Base-by-base conservation (phyloP, 2,888 invertebrate genomes). In the Trissolcus japonicus region DNA sequence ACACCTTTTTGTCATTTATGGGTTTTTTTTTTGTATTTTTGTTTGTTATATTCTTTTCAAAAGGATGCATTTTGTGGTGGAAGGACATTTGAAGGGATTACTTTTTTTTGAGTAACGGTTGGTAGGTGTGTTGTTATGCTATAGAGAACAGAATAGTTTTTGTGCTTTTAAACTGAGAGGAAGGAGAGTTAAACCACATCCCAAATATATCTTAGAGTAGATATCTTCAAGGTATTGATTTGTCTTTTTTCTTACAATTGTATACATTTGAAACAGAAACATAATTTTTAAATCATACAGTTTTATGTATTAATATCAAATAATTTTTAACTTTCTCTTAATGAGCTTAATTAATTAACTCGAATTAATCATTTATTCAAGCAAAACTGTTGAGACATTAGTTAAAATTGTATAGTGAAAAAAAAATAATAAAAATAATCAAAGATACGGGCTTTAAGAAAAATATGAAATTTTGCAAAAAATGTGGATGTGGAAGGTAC, bases 121-220 rank as follows among this genome's bases (percentile, higher is more conserved):
- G 76, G 74, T 80, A 81, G 83, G 80, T 81, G 79, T 81, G 35
- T 35, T 35, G 35, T 35, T 81, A 82, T 82, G 80, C 80, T 78
- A 79, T 82, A 79, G 77, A 79, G 41, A 79, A 80, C 66, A 51
- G 11, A 72, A 61, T 63, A 76, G 66, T 78, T 80, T n/a, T 80
- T 80, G 79, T 83, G 80, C 84, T 87, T 85, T 81, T 86, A 87
- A 87, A 87, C 86, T 86, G 89, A 90, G 88, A 88, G 88, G 88
- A 88, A 88, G 88, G 88, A 88, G 87, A 86, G 81, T 81, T 82
- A 83, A 84, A 86, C 85, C 85, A 82, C 82, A 77, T 82, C 78
- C 79, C 79, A 81, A 79, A 82, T 79, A 80, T 78, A 72, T 56
- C 50, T 73, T 76, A 76, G 76, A 79, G 65, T 76, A 76, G 69